These are phyloP conservation scores for Physella acuta DNA, from an alignment of 1,140 invertebrate species.

Conservation along the genomic window DNA sequence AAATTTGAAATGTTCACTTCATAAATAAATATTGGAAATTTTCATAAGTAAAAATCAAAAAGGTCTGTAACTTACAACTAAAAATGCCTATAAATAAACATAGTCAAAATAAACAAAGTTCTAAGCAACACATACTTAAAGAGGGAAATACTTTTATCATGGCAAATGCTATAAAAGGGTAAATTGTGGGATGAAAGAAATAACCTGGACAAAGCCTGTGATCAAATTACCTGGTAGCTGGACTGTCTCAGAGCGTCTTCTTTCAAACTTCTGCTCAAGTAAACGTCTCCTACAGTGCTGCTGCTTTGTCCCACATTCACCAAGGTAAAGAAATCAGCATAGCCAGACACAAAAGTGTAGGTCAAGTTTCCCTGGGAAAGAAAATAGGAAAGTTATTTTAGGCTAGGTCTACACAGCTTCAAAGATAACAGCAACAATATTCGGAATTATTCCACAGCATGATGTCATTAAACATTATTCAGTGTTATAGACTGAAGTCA, in stretches of 20 bases:
- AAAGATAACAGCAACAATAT: too few species aligned
- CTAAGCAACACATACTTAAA: too few species aligned
- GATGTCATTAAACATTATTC: too few species aligned
- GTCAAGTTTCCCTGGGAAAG: slow-evolving; percentile 19
- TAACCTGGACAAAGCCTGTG: slow-evolving; percentile 85
- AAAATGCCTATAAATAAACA: too few species aligned
- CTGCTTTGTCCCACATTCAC: neutral
- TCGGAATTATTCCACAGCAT: too few species aligned
- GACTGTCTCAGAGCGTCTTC: slow-evolving; percentile 23
- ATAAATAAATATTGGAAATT: too few species aligned
- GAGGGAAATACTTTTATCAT: slow-evolving; percentile 82
- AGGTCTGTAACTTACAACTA: too few species aligned
- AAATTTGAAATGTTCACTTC: too few species aligned
- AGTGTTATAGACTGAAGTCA: too few species aligned
- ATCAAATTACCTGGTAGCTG: slow-evolving; percentile 54
- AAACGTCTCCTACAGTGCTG: slow-evolving; percentile 14
- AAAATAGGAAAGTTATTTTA: neutral
- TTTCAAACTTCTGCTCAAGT: slow-evolving; percentile 6
- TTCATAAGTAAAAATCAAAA: too few species aligned
- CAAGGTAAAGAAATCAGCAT: slow-evolving; percentile 19
- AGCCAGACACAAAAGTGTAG: slow-evolving; percentile 10
- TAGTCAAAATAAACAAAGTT: too few species aligned
- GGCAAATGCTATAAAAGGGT: slow-evolving; percentile 75
- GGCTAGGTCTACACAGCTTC: too few species aligned
- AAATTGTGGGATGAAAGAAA: slow-evolving; percentile 79